Evolutionary conservation across 30 jellyfish, hydroid and myxozoan species (phyloP), one percentile per base, ranked within the genome.

Genomic region (Rhopilema esculentum): DNA sequence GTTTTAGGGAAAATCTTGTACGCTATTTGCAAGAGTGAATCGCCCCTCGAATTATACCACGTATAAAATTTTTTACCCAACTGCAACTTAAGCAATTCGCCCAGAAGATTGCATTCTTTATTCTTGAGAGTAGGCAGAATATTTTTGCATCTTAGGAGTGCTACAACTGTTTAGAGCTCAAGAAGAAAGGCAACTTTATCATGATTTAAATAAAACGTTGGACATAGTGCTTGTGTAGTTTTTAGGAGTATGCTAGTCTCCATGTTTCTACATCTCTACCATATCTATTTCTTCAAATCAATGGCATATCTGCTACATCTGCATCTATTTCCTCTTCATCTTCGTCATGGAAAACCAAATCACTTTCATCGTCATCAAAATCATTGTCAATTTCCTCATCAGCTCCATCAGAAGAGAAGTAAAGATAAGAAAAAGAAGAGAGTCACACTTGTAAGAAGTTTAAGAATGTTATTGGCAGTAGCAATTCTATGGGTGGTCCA

Each of bases 371-470:
- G 30, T 21, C 31, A 21, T 20, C 4, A 21, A 64, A 64, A 64
- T 17, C 7, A 64, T 25, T 64, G 74, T 64, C 74, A 64, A 2
- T 21, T 64, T 64, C 74, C 74, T 64, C 74, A 64, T 64, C 74
- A 64, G 74, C 74, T 64, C n/a, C n/a, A n/a, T n/a, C n/a, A 69
- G 57, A 16, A 69, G 80, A 69, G 28, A 69, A 69, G 51, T 23
- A 69, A 69, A 69, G 80, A 69, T 57, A 69, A 69, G 76, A 66
- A 66, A 66, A 66, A 66, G 76, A 66, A 66, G 76, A 66, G 27
- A 15, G 76, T 66, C 19, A 9, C 66, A 51, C 66, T 51, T 51
- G 66, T 51, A 51, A 51, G 66, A 51, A 51, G 66, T 51, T 15
- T 51, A 51, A 51, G 66, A 15, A 51, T 51, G 15, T 51, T n/a